Evolutionary conservation across 2,113 vertebrate species (phyloP).

Genomic region (Oophaga pumilio): DNA sequence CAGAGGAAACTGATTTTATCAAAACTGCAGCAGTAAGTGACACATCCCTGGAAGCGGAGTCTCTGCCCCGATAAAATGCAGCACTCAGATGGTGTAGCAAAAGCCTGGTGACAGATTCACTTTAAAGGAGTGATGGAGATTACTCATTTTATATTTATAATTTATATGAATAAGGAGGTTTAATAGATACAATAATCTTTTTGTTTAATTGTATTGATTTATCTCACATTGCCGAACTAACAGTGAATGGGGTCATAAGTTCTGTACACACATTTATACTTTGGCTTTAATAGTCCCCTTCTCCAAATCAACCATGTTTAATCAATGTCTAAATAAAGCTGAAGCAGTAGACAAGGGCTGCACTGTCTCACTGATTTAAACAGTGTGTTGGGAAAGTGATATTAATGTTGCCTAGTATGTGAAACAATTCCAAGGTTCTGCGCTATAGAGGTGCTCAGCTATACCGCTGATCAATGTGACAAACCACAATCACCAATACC

Average conservation of each 20-base stretch:
- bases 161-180: neutral
- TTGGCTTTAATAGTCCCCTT: neutral
- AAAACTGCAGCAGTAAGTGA: too few species aligned
- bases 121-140: neutral
- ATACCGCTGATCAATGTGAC: neutral
- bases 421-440: neutral
- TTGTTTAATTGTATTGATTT: neutral
- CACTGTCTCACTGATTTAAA: slow-evolving; percentile 21
- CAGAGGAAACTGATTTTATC: too few species aligned
- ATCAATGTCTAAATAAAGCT: neutral
- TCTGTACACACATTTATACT: neutral
- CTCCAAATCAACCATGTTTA: slow-evolving; percentile 5
- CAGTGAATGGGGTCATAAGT: neutral
- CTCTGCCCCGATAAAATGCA: too few species aligned
- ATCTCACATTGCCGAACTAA: neutral
- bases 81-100: too few species aligned
- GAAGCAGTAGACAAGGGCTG: slow-evolving; percentile 8
- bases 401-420: neutral
- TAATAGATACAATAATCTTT: neutral
- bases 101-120: too few species aligned
- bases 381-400: slow-evolving; percentile 22
- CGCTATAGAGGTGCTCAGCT: neutral
- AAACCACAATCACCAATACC: neutral
- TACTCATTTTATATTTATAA: neutral
- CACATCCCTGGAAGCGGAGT: too few species aligned